phyloP scores from a whole-genome alignment of 2,888 invertebrate species.

The Alloplasta piceator region DNA sequence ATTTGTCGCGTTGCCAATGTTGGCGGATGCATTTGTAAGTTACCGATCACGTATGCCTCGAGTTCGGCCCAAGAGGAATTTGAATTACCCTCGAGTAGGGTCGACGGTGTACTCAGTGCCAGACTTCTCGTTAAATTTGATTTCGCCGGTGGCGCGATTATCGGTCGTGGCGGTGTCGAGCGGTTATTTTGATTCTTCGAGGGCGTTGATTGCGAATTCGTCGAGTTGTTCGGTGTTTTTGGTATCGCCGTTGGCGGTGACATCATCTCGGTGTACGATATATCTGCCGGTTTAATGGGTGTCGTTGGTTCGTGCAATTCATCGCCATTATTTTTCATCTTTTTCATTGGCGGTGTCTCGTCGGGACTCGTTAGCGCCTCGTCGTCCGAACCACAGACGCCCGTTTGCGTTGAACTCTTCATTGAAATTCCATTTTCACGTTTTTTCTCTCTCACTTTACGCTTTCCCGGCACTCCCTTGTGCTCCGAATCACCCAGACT shows the following conservation, averaged over 20 bases:
- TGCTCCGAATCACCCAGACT: slow-evolving; percentile 74
- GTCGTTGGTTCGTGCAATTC: slow-evolving; percentile 65
- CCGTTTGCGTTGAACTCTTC: slow-evolving; percentile 69
- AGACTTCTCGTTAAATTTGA: slow-evolving; percentile 60
- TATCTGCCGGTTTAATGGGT: slow-evolving; percentile 73
- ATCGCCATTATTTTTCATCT: slow-evolving; percentile 71
- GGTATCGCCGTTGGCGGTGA: slow-evolving; percentile 81
- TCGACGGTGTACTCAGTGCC: slow-evolving; percentile 64
- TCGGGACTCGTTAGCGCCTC: slow-evolving; percentile 72
- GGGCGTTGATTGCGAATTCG: slow-evolving; percentile 69
- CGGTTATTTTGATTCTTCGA: slow-evolving; percentile 66
- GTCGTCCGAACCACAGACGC: slow-evolving; percentile 71
- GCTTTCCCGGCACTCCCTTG: slow-evolving; percentile 78
- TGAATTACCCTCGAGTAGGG: slow-evolving; percentile 78
- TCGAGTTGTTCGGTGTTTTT: slow-evolving; percentile 69
- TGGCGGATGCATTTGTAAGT: slow-evolving; percentile 95
- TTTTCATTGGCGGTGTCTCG: slow-evolving; percentile 76
- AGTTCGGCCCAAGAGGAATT: slow-evolving; percentile 97
- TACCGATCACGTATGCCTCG: slow-evolving; percentile 94
- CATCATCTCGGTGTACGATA: slow-evolving; percentile 79
- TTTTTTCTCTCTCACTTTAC: slow-evolving; percentile 78
- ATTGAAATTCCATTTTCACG: slow-evolving; percentile 73
- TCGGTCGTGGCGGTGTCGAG: slow-evolving; percentile 59
- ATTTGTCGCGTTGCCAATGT: slow-evolving; percentile 95
- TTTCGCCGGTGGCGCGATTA: slow-evolving; percentile 59